phyloP scores from a whole-genome alignment of 2,888 invertebrate species.

The Eupithecia tripunctaria region DNA sequence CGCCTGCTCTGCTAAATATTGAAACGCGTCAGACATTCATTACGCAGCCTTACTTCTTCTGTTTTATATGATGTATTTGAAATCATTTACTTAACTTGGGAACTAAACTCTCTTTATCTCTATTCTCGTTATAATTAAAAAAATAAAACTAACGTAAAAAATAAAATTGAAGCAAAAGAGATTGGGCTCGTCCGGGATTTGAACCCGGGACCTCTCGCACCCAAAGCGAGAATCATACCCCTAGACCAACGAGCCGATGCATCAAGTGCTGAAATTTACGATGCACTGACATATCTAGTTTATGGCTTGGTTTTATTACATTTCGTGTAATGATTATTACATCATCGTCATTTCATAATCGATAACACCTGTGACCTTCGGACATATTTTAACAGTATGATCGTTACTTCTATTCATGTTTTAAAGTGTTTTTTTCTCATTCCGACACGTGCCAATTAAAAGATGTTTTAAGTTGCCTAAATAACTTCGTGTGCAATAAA shows the following conservation, averaged over 20 bases:
- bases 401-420: background rate
- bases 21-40: background rate
- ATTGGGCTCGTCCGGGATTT: conserved; percentile 85
- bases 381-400: background rate
- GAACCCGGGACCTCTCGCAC: conserved; percentile 86
- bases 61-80: background rate
- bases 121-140: background rate
- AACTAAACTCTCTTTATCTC: too few relatives aligned
- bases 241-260: conserved; percentile 83
- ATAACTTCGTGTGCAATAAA: background rate
- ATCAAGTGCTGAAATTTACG: conserved; percentile 1
- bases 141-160: background rate
- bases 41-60: too few relatives aligned
- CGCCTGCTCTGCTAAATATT: background rate
- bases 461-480: too few relatives aligned
- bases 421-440: too few relatives aligned
- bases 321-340: conserved; percentile 5
- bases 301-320: background rate
- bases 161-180: conserved; percentile 40
- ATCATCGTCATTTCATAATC: conserved; percentile 14
- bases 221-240: conserved; percentile 85
- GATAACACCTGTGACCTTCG: conserved; percentile 15
- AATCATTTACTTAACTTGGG: too few relatives aligned
- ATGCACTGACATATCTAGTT: conserved; percentile 15
- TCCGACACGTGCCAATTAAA: too few relatives aligned